phyloP scores from a whole-genome alignment of 2,888 invertebrate species.

The Aspidapion aeneum region DNA sequence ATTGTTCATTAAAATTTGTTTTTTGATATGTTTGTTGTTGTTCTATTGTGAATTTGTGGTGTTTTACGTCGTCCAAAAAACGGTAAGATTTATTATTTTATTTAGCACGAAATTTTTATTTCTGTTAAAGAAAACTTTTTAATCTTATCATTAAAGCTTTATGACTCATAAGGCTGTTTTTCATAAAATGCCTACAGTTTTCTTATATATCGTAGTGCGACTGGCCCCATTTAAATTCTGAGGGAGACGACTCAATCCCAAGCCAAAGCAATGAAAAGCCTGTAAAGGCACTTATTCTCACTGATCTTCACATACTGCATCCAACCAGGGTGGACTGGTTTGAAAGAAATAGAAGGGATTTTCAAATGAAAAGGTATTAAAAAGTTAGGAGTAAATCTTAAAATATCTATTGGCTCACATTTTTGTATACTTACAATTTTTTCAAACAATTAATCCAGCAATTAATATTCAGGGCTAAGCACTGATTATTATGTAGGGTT shows the following conservation, averaged over 20 bases:
- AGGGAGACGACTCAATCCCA: too few relatives aligned
- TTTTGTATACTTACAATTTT: too few relatives aligned
- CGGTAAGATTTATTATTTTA: conserved; percentile 50
- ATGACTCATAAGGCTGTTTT: too few relatives aligned
- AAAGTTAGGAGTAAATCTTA: too few relatives aligned
- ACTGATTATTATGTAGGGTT: too few relatives aligned
- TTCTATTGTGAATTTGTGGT: conserved; percentile 72
- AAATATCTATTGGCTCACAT: too few relatives aligned
- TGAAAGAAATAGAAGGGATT: conserved; percentile 50
- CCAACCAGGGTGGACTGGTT: conserved; percentile 88
- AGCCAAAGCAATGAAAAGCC: conserved; percentile 51
- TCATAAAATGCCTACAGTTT: too few relatives aligned
- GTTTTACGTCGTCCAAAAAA: conserved; percentile 70
- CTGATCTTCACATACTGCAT: conserved; percentile 91
- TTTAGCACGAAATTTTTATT: conserved; percentile 38
- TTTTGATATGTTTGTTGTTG: conserved; percentile 33
- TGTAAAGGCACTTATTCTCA: conserved; percentile 75
- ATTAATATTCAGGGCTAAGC: too few relatives aligned
- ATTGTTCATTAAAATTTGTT: conserved; percentile 18
- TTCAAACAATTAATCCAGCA: too few relatives aligned
- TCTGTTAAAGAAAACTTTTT: conserved; percentile 84
- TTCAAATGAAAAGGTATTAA: not conserved
- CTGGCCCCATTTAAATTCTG: conserved; percentile 51
- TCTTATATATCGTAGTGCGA: too few relatives aligned
- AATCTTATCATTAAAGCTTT: too few relatives aligned